phyloP scores from a whole-genome alignment of 2,797 vertebrate genomes.

The Protonibea diacanthus region DNA sequence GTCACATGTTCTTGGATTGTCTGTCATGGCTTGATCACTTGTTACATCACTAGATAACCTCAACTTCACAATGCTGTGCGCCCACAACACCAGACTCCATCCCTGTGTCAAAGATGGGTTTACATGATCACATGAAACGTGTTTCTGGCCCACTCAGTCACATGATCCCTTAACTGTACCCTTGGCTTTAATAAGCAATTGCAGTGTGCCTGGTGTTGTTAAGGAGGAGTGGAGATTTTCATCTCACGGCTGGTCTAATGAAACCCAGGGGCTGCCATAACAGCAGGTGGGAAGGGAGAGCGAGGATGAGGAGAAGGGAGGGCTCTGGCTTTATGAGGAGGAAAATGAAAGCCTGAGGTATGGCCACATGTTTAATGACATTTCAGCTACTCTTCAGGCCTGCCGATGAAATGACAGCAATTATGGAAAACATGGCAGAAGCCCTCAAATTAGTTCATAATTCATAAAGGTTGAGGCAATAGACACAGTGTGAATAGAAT shows the following conservation, averaged over 20 bases:
- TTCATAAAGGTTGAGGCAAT: slow-evolving; percentile 53
- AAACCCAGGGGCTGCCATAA: slow-evolving; percentile 63
- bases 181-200: slow-evolving; percentile 59
- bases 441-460: slow-evolving; percentile 64
- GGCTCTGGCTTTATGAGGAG: slow-evolving; percentile 65
- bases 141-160: slow-evolving; percentile 21
- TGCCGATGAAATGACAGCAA: slow-evolving; percentile 65
- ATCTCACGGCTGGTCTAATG: slow-evolving; percentile 66
- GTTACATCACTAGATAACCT: not conserved
- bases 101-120: not conserved
- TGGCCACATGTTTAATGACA: slow-evolving; percentile 65
- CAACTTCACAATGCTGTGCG: not conserved
- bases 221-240: slow-evolving; percentile 61
- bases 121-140: not conserved
- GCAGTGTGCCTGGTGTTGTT: slow-evolving; percentile 30
- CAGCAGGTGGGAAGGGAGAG: slow-evolving; percentile 23
- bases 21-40: not conserved
- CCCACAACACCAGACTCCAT: not conserved
- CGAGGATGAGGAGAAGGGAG: slow-evolving; percentile 7
- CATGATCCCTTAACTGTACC: slow-evolving; percentile 23
- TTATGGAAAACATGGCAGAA: slow-evolving; percentile 65
- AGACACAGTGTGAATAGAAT: slow-evolving; percentile 46
- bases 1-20: not conserved
- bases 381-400: slow-evolving; percentile 59
- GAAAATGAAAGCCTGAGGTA: slow-evolving; percentile 65